Conservation (phyloP, 2,888 invertebrate species). For the Timandra comae region DNA sequence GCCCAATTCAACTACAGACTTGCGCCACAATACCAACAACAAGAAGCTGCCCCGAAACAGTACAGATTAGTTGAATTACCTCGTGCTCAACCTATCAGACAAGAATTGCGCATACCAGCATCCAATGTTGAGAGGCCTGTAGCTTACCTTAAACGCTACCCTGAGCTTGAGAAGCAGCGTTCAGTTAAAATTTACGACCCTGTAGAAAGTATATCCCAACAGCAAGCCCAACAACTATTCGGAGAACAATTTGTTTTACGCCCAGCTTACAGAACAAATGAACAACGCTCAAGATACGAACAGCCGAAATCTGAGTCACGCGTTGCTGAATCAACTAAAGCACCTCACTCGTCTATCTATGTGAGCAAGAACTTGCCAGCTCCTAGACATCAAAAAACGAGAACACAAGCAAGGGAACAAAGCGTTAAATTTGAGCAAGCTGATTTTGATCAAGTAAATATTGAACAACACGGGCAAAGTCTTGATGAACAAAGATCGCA, state of each 20-base stretch:
- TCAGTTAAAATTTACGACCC: conserved; percentile 57
- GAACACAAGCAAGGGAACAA: conserved; percentile 42
- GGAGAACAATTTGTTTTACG: conserved; percentile 62
- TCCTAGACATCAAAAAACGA: conserved; percentile 49
- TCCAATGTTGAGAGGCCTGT: conserved; percentile 55
- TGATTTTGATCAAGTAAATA: conserved; percentile 31
- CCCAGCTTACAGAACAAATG: conserved; percentile 51
- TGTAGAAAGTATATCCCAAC: conserved; percentile 40
- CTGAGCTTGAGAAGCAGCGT: conserved; percentile 56
- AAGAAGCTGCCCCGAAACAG: conserved; percentile 60
- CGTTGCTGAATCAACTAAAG: conserved; percentile 43
- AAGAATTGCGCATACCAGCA: conserved; percentile 49
- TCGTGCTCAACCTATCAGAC: conserved; percentile 45
- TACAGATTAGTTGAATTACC: conserved; percentile 56
- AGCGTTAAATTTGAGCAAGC: conserved; percentile 6
- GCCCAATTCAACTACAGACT: conserved; percentile 45
- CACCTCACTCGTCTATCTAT: conserved; percentile 63
- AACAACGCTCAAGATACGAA: conserved; percentile 55
- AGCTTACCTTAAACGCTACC: conserved; percentile 59
- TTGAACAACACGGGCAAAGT: conserved; percentile 36
- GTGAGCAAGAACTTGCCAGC: conserved; percentile 56
- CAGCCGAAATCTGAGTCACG: conserved; percentile 42
- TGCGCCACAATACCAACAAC: conserved; percentile 54
- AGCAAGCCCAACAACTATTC: conserved; percentile 40
- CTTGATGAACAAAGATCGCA: conserved; percentile 57